Percentiles rank a stretch among this genome's conserved stretches.
Conservation (phyloP, 1,140 invertebrate species). For the Asobara japonica region DNA sequence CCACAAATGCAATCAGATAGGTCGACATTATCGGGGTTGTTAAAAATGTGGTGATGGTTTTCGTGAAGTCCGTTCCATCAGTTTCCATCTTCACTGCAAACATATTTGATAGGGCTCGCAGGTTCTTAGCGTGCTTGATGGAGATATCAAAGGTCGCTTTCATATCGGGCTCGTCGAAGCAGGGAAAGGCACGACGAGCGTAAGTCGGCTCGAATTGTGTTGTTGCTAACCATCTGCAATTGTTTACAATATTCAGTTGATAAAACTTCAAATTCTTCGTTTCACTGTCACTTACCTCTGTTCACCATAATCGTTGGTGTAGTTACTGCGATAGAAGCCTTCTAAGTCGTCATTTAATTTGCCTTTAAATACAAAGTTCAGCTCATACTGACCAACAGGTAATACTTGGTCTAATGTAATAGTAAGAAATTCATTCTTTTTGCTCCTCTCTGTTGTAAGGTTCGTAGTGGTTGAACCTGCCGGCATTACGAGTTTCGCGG, state of each 20-base stretch:
- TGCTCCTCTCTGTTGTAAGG: too few relatives aligned
- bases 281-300: constrained; percentile 35
- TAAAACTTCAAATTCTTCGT: not conserved
- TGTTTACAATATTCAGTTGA: not conserved
- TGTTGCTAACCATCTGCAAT: constrained; percentile 59
- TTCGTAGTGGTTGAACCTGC: too few relatives aligned
- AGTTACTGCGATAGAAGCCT: constrained; percentile 47
- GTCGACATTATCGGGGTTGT: constrained; percentile 73
- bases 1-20: constrained; percentile 81
- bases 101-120: constrained; percentile 77
- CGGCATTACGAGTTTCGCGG: not conserved
- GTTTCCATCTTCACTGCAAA: constrained; percentile 55
- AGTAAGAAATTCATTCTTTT: constrained; percentile 21
- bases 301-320: constrained; percentile 21
- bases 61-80: not conserved
- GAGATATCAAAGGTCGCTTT: constrained; percentile 69
- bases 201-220: constrained; percentile 78
- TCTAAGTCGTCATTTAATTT: constrained; percentile 28
- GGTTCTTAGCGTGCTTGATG: constrained; percentile 59
- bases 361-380: constrained; percentile 35
- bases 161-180: constrained; percentile 77
- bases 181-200: constrained; percentile 77
- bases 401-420: not conserved
- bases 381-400: not conserved
- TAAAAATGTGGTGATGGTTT: constrained; percentile 31